Conservation (phyloP, 2,888 invertebrate genomes). For the Pammene aurita region DNA sequence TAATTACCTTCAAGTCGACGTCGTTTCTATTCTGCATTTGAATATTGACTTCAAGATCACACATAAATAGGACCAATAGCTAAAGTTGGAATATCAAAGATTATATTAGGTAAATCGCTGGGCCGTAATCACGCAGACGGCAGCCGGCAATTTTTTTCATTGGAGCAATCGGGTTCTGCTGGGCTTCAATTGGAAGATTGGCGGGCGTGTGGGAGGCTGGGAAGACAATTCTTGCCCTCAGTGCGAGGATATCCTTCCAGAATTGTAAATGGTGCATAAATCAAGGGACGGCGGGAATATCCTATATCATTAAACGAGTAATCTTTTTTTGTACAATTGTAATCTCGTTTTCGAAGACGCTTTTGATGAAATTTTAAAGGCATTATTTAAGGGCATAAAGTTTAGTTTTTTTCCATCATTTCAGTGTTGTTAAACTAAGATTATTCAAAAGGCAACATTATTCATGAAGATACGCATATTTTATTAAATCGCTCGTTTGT, state of each 20-base stretch:
- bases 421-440: too few species aligned
- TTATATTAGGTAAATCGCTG: conserved; percentile 25
- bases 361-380: too few species aligned
- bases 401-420: too few species aligned
- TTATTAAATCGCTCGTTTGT: too few species aligned
- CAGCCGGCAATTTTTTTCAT: conserved; percentile 77
- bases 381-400: too few species aligned
- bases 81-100: too few species aligned
- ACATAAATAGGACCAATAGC: too few species aligned
- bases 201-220: conserved; percentile 76
- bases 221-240: conserved; percentile 75
- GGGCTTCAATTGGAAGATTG: conserved; percentile 80
- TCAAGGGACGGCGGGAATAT: conserved; percentile 43
- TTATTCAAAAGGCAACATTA: too few species aligned
- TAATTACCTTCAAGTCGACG: too few species aligned
- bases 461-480: too few species aligned
- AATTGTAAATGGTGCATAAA: conserved; percentile 60
- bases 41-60: too few species aligned
- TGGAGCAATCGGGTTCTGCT: conserved; percentile 73
- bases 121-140: conserved; percentile 48
- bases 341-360: not conserved
- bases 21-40: too few species aligned
- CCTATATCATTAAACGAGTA: not conserved
- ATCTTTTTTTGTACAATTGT: not conserved
- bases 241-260: conserved; percentile 81